Evolutionary conservation across 1,140 invertebrate species (phyloP).

Genomic region (Xylocopa sonorina): DNA sequence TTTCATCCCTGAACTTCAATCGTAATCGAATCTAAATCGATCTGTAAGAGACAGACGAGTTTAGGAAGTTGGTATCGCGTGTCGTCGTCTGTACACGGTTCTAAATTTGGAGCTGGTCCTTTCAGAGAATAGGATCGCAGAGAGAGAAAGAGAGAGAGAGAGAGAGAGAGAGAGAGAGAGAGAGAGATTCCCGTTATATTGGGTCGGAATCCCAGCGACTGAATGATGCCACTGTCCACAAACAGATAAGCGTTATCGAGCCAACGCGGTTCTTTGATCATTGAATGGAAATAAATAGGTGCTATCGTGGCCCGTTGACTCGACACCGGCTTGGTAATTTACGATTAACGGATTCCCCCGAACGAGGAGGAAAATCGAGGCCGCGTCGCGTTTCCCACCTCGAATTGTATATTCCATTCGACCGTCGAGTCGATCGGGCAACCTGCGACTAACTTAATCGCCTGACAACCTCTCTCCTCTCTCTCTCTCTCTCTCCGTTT

Average conservation of each 20-base stretch:
- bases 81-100: no score
- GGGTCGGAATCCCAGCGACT: slow-evolving; percentile 12
- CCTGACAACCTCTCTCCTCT: background rate
- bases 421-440: background rate
- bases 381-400: background rate
- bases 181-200: no score
- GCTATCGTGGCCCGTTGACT: slow-evolving; percentile 47
- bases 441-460: background rate
- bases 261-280: slow-evolving; percentile 65
- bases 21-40: no score
- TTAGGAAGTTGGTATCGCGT: no score
- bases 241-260: slow-evolving; percentile 61
- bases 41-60: no score
- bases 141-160: no score
- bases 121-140: no score
- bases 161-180: no score
- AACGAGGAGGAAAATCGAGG: background rate
- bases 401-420: background rate
- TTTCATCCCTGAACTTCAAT: no score
- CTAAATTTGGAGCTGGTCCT: no score
- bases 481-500: no score
- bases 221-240: slow-evolving; percentile 55
- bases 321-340: slow-evolving; percentile 47
- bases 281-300: slow-evolving; percentile 63
- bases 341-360: slow-evolving; percentile 45